A percentile compares a stretch with the other conserved stretches of the same genome.
phyloP scores from a whole-genome alignment of 2,888 invertebrate genomes.

The Drosophila macrospina region DNA sequence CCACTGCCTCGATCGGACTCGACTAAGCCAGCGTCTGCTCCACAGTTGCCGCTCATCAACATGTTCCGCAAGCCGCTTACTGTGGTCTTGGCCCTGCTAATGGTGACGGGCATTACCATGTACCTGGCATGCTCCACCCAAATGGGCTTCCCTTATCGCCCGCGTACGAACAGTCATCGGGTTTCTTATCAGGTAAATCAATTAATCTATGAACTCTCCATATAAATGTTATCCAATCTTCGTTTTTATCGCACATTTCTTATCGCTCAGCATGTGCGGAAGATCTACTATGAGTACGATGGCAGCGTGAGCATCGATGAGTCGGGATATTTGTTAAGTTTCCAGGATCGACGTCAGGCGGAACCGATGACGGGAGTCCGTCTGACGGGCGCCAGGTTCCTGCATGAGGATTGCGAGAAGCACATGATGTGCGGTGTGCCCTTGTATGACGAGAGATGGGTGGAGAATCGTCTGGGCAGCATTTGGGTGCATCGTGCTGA shows the following conservation, averaged over 20 bases:
- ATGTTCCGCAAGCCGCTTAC: constrained; percentile 76
- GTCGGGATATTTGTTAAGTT: constrained; percentile 85
- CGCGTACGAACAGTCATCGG: constrained; percentile 85
- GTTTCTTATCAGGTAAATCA: constrained; percentile 85
- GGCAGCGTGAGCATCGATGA: constrained; percentile 83
- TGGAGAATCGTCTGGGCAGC: constrained; percentile 49
- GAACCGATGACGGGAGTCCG: constrained; percentile 57
- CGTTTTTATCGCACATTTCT: neutral
- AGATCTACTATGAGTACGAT: constrained; percentile 84
- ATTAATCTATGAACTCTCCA: neutral
- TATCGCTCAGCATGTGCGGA: constrained; percentile 85
- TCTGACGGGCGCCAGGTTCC: constrained; percentile 54
- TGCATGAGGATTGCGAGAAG: constrained; percentile 62
- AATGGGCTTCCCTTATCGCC: constrained; percentile 87
- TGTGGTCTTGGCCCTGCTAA: constrained; percentile 58
- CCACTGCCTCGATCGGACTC: neutral
- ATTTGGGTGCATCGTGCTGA: constrained; percentile 73
- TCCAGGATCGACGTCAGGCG: constrained; percentile 84
- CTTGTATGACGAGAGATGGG: constrained; percentile 76
- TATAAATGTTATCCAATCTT: neutral
- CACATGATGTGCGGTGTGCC: constrained; percentile 81
- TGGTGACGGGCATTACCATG: constrained; percentile 36
- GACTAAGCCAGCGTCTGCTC: neutral
- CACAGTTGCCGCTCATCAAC: constrained; percentile 77
- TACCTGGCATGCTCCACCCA: constrained; percentile 34